Conservation (phyloP, 2,888 invertebrate genomes). For the Taenaris catops region DNA sequence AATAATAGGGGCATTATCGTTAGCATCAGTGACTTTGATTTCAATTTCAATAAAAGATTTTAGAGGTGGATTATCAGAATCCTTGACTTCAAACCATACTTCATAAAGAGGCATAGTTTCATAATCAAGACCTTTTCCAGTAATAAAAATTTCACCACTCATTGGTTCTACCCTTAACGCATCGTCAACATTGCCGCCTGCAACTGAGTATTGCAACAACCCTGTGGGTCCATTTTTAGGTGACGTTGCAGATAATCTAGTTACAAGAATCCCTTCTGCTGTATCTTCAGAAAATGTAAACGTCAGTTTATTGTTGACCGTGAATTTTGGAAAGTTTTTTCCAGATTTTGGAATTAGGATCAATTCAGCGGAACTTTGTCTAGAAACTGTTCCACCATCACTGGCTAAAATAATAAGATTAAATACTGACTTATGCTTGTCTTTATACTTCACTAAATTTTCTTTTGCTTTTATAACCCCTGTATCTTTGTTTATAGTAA, state of each 20-base stretch:
- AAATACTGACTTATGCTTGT: slow-evolving; percentile 80
- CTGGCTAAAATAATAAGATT: slow-evolving; percentile 88
- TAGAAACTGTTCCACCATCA: slow-evolving; percentile 86
- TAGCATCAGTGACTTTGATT: slow-evolving; percentile 95
- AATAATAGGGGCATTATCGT: slow-evolving; percentile 94
- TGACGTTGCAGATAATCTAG: slow-evolving; percentile 87
- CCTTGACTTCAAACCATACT: slow-evolving; percentile 95
- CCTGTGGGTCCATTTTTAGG: slow-evolving; percentile 88
- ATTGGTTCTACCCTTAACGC: slow-evolving; percentile 89
- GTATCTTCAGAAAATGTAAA: slow-evolving; percentile 91
- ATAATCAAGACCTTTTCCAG: slow-evolving; percentile 90
- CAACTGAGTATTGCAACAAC: slow-evolving; percentile 88
- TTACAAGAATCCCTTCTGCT: slow-evolving; percentile 86
- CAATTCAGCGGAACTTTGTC: slow-evolving; percentile 86
- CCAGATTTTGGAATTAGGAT: slow-evolving; percentile 88
- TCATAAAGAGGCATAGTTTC: slow-evolving; percentile 91
- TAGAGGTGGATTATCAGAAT: slow-evolving; percentile 90
- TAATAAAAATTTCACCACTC: slow-evolving; percentile 90
- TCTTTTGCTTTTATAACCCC: slow-evolving; percentile 92
- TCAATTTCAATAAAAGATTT: slow-evolving; percentile 89
- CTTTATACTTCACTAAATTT: slow-evolving; percentile 79
- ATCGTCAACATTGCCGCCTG: slow-evolving; percentile 95
- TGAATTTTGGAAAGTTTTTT: slow-evolving; percentile 89
- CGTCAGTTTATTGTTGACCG: slow-evolving; percentile 83
- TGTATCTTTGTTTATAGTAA: slow-evolving; percentile 87